Evolutionary conservation across 2,888 invertebrate genomes (phyloP).

Genomic region (Graphium colonna): DNA sequence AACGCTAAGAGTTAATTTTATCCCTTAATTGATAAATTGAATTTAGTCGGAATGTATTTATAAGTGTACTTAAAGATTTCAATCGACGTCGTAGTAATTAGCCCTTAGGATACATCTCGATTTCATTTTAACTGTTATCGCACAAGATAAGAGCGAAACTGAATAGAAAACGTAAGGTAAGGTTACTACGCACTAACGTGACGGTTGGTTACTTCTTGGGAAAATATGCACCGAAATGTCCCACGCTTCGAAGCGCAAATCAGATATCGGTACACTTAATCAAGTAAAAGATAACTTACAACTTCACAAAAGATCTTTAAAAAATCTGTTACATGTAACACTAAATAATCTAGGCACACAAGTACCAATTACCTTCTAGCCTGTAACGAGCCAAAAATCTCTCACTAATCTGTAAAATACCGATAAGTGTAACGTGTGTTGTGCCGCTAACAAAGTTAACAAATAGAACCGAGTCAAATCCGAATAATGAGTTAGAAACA

Average conservation of each 20-base stretch:
- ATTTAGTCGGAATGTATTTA: neutral
- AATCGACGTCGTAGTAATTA: neutral
- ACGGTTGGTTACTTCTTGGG: slow-evolving; percentile 40
- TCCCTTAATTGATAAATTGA: neutral
- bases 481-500: slow-evolving; percentile 29
- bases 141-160: slow-evolving; percentile 66
- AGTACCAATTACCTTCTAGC: slow-evolving; percentile 41
- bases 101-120: slow-evolving; percentile 21
- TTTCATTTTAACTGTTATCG: slow-evolving; percentile 49
- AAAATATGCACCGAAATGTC: slow-evolving; percentile 33
- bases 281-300: slow-evolving; percentile 3
- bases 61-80: neutral
- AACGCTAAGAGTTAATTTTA: neutral
- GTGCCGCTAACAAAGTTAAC: slow-evolving; percentile 13
- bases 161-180: slow-evolving; percentile 49
- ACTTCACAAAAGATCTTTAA: slow-evolving; percentile 14
- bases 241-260: slow-evolving; percentile 35
- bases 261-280: neutral
- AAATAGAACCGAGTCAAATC: slow-evolving; percentile 22
- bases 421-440: slow-evolving; percentile 20
- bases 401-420: slow-evolving; percentile 43
- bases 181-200: slow-evolving; percentile 71
- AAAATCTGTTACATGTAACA: slow-evolving; percentile 1
- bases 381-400: slow-evolving; percentile 48
- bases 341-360: slow-evolving; percentile 20